Base-by-base conservation (phyloP, 2,113 vertebrate species). In the Gambusia holbrooki region DNA sequence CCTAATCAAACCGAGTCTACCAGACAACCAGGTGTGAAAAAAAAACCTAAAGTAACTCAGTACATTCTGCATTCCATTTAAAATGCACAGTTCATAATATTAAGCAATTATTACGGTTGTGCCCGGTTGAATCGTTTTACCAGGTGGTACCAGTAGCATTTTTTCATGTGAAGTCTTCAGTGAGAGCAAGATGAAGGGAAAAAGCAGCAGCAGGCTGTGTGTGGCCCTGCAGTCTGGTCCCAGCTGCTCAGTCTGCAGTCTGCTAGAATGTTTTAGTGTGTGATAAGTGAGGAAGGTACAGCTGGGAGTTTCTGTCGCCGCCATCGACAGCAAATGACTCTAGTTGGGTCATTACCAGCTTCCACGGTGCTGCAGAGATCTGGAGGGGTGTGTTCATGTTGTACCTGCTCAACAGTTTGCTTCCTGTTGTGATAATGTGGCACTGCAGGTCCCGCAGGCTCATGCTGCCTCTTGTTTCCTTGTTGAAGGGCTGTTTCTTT, bases 211-310 rank as follows among this genome's bases (percentile, higher is more conserved):
- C 27, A 17, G 35, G 22, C 74, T 75, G 71, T 80, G 81, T 77
- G 74, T 83, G 86, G 86, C 76, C 80, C 63, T 2, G 40, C 62
- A 14, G 35, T 48, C 25, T 29, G 19, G 37, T 62, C 58, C 74
- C 71, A 71, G 83, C 71, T 72, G 73, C 48, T 77, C 82, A n/a
- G 22, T 63, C 29, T 73, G 61, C 70, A 69, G 64, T 40, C 69
- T 28, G 27, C 29, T 51, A 48, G 62, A 67, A n/a, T 0, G 32
- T 69, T 82, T 64, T 62, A 27, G 37, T 61, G 37, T 76, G 58
- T 69, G 81, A 83, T 70, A 66, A 70, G 68, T 73, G 60, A 77
- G 42, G 42, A 32, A 48, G 61, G 35, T 68, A 74, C 62, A 79
- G 70, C 70, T 74, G 69, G 61, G 72, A 79, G 73, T 32, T 72